Conservation (phyloP, 2,797 vertebrate species). For the Gymnothorax javanicus region DNA sequence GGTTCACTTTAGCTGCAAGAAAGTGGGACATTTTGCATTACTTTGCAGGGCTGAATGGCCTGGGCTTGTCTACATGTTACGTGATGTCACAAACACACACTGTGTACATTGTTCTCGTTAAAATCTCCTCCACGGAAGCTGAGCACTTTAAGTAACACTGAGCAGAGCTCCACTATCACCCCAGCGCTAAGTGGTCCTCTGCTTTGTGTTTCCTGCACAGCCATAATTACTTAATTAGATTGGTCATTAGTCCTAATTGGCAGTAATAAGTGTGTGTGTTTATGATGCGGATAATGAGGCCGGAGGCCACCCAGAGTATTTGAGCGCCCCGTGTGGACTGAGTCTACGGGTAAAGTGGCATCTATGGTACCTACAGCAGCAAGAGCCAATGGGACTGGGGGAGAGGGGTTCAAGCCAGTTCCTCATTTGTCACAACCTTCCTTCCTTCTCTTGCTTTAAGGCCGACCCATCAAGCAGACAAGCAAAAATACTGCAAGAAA, state of each 20-base stretch:
- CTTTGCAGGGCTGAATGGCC: too few relatives aligned
- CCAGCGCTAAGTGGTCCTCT: background rate
- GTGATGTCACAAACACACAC: background rate
- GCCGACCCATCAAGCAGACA: too few relatives aligned
- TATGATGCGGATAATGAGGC: constrained; percentile 3
- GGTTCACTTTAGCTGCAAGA: too few relatives aligned
- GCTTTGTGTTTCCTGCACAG: background rate
- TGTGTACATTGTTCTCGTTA: background rate
- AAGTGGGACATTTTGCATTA: too few relatives aligned
- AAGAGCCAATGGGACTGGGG: background rate
- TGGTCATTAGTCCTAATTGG: constrained; percentile 50
- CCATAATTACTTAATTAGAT: constrained; percentile 45
- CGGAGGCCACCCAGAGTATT: background rate
- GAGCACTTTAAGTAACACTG: background rate
- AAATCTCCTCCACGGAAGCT: background rate
- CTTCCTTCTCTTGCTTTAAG: too few relatives aligned
- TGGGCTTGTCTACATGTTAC: too few relatives aligned
- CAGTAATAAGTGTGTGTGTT: constrained; percentile 34
- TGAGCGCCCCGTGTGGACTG: background rate
- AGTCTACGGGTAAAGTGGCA: background rate
- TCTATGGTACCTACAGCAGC: background rate
- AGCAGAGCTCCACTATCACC: background rate
- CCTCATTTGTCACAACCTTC: too few relatives aligned
- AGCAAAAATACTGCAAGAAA: too few relatives aligned
- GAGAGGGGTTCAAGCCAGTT: too few relatives aligned